Evolutionary conservation across 92 coral and sea anemone genomes (phyloP).

Genomic region (Umimayanthus kanabou): DNA sequence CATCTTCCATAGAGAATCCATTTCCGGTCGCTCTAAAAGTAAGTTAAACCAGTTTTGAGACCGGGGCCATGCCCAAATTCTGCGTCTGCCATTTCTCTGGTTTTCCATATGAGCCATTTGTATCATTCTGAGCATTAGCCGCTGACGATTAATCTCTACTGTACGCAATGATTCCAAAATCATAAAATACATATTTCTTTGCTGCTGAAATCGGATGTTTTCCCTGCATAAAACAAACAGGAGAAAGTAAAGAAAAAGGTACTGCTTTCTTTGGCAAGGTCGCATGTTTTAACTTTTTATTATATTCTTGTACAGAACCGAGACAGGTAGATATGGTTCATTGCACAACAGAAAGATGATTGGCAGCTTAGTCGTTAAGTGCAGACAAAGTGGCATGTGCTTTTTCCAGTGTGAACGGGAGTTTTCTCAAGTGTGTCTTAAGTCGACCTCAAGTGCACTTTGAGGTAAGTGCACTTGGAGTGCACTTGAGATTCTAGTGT

Average conservation of each 20-base stretch:
- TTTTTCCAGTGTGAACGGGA: too few species aligned
- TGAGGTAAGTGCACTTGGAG: too few species aligned
- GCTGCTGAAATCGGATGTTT: background rate
- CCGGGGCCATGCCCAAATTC: constrained; percentile 56
- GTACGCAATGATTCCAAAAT: background rate
- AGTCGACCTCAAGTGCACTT: too few species aligned
- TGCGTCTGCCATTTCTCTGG: background rate
- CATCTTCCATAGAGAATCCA: constrained; percentile 49
- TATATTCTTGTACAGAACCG: too few species aligned
- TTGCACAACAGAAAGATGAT: background rate
- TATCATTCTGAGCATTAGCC: background rate
- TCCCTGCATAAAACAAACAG: background rate
- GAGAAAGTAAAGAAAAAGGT: background rate
- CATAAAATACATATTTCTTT: background rate
- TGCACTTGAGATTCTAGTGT: too few species aligned
- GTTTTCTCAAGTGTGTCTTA: too few species aligned
- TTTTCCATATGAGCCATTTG: background rate
- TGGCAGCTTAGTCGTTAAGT: too few species aligned
- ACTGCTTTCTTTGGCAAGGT: background rate
- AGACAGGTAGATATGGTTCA: background rate
- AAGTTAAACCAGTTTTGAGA: constrained; percentile 51
- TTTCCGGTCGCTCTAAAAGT: constrained; percentile 25
- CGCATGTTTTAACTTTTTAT: background rate
- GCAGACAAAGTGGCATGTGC: too few species aligned
- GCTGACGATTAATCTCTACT: background rate